Conservation (phyloP, 2,888 invertebrate species). For the Anorthoa munda region DNA sequence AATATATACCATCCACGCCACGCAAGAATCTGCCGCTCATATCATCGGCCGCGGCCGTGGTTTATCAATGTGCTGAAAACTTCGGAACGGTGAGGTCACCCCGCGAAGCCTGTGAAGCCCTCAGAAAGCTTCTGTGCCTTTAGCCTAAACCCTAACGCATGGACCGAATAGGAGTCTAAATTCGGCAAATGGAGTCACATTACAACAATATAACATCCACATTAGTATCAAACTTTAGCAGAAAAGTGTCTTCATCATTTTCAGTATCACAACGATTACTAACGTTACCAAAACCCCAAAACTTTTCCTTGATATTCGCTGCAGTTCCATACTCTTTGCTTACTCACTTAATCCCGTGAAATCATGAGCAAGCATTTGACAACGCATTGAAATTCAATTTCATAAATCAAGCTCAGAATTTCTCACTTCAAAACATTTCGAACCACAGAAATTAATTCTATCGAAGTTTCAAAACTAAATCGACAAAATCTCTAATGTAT, state of each 20-base stretch:
- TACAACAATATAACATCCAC: too few relatives aligned
- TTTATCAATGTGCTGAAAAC: too few relatives aligned
- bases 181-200: too few relatives aligned
- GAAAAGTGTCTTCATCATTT: not conserved
- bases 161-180: too few relatives aligned
- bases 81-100: too few relatives aligned
- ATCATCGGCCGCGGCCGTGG: too few relatives aligned
- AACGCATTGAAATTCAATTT: slow-evolving; percentile 44
- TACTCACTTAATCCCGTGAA: not conserved
- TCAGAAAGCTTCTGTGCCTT: too few relatives aligned
- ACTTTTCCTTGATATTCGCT: not conserved
- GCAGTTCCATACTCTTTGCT: not conserved
- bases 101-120: too few relatives aligned
- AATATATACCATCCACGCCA: not conserved
- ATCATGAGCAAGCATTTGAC: slow-evolving; percentile 32
- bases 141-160: too few relatives aligned
- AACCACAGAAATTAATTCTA: slow-evolving; percentile 45
- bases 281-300: not conserved
- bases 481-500: slow-evolving; percentile 43
- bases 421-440: not conserved
- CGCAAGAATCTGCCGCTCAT: too few relatives aligned
- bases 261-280: too few relatives aligned
- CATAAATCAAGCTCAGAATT: slow-evolving; percentile 33
- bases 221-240: not conserved
- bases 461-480: slow-evolving; percentile 45